A percentile compares a stretch with the other conserved stretches of the same genome.
Evolutionary conservation across 1,140 invertebrate genomes (phyloP).

Genomic region (Acromyrmex echinatior): DNA sequence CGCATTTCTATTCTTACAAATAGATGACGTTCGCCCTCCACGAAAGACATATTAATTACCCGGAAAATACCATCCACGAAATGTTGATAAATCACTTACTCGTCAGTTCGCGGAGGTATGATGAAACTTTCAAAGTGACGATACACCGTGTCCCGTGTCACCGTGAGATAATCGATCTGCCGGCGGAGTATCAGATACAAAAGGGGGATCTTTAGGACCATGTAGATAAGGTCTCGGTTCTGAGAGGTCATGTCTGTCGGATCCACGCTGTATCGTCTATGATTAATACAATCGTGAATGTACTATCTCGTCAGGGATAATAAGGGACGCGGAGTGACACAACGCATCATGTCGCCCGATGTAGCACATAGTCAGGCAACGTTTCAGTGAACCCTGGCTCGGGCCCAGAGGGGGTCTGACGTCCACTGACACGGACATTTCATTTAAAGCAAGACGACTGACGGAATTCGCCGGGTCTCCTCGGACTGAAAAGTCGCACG

Average conservation of each 20-base stretch:
- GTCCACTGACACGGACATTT: slow-evolving; percentile 74
- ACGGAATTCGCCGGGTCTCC: slow-evolving; percentile 49
- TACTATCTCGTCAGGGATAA: slow-evolving; percentile 66
- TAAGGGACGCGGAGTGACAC: slow-evolving; percentile 65
- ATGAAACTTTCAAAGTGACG: slow-evolving; percentile 60
- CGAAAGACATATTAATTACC: slow-evolving; percentile 45
- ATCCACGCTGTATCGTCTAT: slow-evolving; percentile 58
- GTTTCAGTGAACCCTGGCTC: slow-evolving; percentile 21
- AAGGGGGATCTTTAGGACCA: slow-evolving; percentile 38
- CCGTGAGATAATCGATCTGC: slow-evolving; percentile 66
- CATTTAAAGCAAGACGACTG: slow-evolving; percentile 73
- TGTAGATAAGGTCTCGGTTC: slow-evolving; percentile 41
- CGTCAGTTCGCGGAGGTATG: slow-evolving; percentile 41
- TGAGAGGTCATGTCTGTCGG: slow-evolving; percentile 30
- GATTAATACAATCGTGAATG: slow-evolving; percentile 72
- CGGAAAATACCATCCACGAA: slow-evolving; percentile 29
- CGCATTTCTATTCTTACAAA: slow-evolving; percentile 41
- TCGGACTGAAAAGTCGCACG: slow-evolving; percentile 34
- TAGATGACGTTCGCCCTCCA: slow-evolving; percentile 1
- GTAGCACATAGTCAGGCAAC: slow-evolving; percentile 60
- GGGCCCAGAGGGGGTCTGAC: slow-evolving; percentile 75
- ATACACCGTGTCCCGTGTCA: neutral
- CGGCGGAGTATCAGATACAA: slow-evolving; percentile 50
- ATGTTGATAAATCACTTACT: slow-evolving; percentile 55
- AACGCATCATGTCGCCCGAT: slow-evolving; percentile 57